Base-by-base conservation (phyloP, 2,113 vertebrate genomes). In the Microcebus tavaratra region DNA sequence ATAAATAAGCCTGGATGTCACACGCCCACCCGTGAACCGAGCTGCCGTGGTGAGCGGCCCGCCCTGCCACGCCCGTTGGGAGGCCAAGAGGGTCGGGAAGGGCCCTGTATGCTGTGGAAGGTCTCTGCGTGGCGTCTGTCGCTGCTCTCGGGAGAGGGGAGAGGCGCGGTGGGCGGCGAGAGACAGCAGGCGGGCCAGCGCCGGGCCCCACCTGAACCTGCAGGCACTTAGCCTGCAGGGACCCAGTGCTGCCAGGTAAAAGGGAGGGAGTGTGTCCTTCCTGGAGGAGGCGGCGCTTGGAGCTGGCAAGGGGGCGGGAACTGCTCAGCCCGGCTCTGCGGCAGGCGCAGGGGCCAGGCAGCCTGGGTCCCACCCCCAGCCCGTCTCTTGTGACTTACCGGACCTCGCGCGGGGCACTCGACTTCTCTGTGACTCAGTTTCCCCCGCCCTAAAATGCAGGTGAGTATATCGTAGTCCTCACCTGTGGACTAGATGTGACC, bases 31-130 rank as follows among this genome's bases (percentile, higher is more conserved):
- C 2, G 0, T 25, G 10, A 25, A 10, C 0, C 0, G n/a, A 75
- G 59, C 75, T 65, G 59, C 48, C 27, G n/a, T 45, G 55, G 85
- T 42, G 0, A 39, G 21, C 5, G 8, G 2, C 21, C 23, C 8
- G 5, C 53, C 85, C 5, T 2, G 48, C 13, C 17, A 8, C 0
- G 0, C 55, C 15, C 5, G 1, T 21, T 68, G 1, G 0, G 70
- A 53, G 59, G 55, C 79, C 9, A n/a, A 12, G 84, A 12, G 5
- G 36, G 34, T 25, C 9, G 59, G 17, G 2, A 4, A n/a, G 42
- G 81, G 59, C 17, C 67, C n/a, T n/a, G 82, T n/a, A 14, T 36
- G 23, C 34, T 31, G 14, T 42, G 20, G 6, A 8, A 59, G 12
- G 45, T 13, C 39, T 50, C 59, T 68, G 25, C 1, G 0, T 18